Conservation (phyloP, 2,888 invertebrate genomes). For the Synergus gifuensis region DNA sequence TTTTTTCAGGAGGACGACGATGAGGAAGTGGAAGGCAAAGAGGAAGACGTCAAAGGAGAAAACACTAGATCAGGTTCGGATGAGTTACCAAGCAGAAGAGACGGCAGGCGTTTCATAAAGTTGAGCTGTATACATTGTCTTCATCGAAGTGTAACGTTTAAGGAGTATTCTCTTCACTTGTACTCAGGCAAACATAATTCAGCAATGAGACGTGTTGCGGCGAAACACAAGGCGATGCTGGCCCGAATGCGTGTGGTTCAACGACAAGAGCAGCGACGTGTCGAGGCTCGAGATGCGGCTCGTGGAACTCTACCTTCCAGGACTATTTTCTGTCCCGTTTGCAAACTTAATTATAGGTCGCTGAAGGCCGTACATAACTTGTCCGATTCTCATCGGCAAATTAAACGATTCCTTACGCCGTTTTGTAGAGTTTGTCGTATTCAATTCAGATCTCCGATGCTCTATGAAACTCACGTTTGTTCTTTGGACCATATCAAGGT, state of each 20-base stretch:
- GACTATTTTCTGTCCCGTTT: conserved; percentile 86
- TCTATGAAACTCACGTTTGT: conserved; percentile 90
- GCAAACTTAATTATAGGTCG: conserved; percentile 87
- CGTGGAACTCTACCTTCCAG: conserved; percentile 81
- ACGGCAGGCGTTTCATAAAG: conserved; percentile 82
- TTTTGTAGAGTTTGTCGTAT: conserved; percentile 88
- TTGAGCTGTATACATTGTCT: conserved; percentile 89
- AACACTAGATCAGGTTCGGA: conserved; percentile 73
- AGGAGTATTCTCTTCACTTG: conserved; percentile 87
- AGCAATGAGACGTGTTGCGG: conserved; percentile 86
- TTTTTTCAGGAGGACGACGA: conserved; percentile 62
- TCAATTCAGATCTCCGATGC: conserved; percentile 90
- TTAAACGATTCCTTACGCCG: conserved; percentile 91
- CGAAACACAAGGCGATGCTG: conserved; percentile 86
- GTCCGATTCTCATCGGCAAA: conserved; percentile 89
- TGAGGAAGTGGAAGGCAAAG: conserved; percentile 65
- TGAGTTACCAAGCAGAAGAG: conserved; percentile 72
- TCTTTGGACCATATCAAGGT: conserved; percentile 90
- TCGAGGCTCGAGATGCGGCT: conserved; percentile 84
- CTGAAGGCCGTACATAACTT: conserved; percentile 88
- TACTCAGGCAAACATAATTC: conserved; percentile 85
- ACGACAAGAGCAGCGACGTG: conserved; percentile 87
- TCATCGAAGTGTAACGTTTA: conserved; percentile 86
- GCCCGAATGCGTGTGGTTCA: conserved; percentile 89
- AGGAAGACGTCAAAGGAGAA: conserved; percentile 73